A percentile compares a stretch with the other conserved stretches of the same genome.
These are phyloP conservation scores for Phyllostomus hastatus DNA, from an alignment of 2,113 vertebrate genomes.

Conservation along the genomic window DNA sequence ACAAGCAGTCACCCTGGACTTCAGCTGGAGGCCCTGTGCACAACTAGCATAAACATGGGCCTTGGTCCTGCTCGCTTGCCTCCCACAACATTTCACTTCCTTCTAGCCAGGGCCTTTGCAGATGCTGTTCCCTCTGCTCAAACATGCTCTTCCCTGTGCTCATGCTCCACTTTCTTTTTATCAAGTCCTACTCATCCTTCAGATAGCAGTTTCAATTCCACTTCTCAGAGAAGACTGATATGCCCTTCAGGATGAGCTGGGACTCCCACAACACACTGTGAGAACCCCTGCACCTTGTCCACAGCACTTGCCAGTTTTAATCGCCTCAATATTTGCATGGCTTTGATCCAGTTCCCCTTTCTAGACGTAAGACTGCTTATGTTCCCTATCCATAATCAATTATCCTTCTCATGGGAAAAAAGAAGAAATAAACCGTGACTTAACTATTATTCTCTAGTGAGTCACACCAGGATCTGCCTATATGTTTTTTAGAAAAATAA, in stretches of 20 bases:
- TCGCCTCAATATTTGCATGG: not conserved
- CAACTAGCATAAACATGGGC: not conserved
- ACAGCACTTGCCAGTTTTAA: not conserved
- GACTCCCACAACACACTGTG: not conserved
- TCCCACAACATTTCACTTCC: not conserved
- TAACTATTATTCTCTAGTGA: conserved; percentile 71
- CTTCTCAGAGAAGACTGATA: not conserved
- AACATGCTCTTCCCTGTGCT: not conserved
- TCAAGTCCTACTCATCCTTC: not conserved
- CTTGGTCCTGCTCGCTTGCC: not conserved
- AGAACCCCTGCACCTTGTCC: not conserved
- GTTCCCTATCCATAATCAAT: not conserved
- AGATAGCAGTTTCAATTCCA: not conserved
- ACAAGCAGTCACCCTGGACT: not conserved
- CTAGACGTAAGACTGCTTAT: not conserved
- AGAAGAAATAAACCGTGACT: conserved; percentile 61
- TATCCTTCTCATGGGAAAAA: not conserved
- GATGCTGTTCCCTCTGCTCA: not conserved
- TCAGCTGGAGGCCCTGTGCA: not conserved
- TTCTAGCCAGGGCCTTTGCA: not conserved
- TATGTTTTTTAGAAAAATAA: conserved; percentile 65
- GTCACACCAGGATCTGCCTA: conserved; percentile 60
- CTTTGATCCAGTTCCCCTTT: not conserved
- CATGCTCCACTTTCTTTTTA: not conserved
- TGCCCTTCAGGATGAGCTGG: not conserved